Conservation (phyloP, 2,113 vertebrate species). For the Bagarius yarrelli region DNA sequence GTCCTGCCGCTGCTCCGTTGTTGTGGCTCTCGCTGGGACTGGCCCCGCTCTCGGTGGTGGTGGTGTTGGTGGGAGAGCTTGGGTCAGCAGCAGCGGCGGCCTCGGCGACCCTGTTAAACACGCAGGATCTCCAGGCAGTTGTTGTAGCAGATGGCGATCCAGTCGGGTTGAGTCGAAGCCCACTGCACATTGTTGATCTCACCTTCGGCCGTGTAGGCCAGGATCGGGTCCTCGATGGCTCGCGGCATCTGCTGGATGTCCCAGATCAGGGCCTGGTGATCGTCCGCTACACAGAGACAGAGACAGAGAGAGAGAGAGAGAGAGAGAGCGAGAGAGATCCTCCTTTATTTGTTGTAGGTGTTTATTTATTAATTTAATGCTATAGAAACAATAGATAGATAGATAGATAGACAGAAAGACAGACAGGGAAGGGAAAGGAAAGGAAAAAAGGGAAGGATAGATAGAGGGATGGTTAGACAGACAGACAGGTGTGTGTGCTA, state of each 20-base stretch:
- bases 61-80: constrained; percentile 3
- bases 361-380: no score
- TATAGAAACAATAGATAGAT: no score
- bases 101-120: constrained; percentile 71
- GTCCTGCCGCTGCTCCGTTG: constrained; percentile 2
- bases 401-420: background rate
- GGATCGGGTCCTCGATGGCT: constrained; percentile 97
- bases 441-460: background rate
- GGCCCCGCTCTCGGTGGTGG: background rate
- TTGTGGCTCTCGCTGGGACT: constrained; percentile 21
- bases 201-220: constrained; percentile 96
- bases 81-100: constrained; percentile 19
- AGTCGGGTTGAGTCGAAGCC: constrained; percentile 98
- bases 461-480: no score
- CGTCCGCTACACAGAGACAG: constrained; percentile 77
- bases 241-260: constrained; percentile 99
- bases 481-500: constrained; percentile 63
- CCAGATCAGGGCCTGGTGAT: constrained; percentile 99
- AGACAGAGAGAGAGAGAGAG: background rate
- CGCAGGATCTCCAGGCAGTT: constrained; percentile 98
- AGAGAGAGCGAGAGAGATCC: constrained; percentile 22
- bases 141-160: constrained; percentile 99
- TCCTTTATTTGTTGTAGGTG: no score
- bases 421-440: constrained; percentile 17
- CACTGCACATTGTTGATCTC: constrained; percentile 99